A percentile compares a stretch with the other conserved stretches of the same genome.
These are phyloP conservation scores for Meriones psammophilus DNA, from an alignment of 2,797 vertebrate genomes.

Conservation along the genomic window DNA sequence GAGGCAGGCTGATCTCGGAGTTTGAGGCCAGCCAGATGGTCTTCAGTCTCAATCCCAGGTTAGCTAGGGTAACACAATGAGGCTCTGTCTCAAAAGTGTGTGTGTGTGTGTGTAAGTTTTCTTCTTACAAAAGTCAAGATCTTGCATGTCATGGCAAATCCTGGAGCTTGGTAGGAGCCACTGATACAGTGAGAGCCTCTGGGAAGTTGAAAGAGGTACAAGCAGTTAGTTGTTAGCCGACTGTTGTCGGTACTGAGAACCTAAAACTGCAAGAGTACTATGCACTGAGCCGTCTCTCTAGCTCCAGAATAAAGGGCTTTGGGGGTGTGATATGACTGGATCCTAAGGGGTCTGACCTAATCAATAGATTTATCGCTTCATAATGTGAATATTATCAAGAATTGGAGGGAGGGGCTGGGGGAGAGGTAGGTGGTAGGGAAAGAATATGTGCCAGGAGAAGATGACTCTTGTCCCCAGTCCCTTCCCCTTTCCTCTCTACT, in stretches of 20 bases:
- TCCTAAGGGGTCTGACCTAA: neutral
- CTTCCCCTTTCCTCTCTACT: neutral
- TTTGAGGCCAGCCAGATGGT: neutral
- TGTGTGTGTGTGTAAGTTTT: neutral
- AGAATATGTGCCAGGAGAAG: too few species aligned
- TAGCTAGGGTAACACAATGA: neutral
- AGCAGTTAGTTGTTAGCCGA: neutral
- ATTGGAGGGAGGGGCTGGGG: too few species aligned
- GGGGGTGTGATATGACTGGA: neutral
- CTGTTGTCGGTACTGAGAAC: neutral
- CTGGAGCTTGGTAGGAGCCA: accelerated
- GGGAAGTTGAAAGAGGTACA: neutral
- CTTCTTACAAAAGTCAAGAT: neutral
- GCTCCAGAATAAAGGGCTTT: neutral
- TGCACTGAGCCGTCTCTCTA: neutral
- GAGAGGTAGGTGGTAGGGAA: neutral
- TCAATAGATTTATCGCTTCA: neutral
- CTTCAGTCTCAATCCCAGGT: neutral
- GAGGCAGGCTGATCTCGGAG: neutral
- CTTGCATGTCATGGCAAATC: neutral
- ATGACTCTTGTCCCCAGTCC: neutral
- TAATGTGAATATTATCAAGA: neutral
- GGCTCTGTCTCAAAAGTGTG: neutral
- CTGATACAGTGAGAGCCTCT: neutral
- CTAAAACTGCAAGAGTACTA: neutral